A percentile compares a stretch with the other conserved stretches of the same genome.
Evolutionary conservation across 2,888 invertebrate species (phyloP).

Genomic region (Sarcophaga caerulescens): DNA sequence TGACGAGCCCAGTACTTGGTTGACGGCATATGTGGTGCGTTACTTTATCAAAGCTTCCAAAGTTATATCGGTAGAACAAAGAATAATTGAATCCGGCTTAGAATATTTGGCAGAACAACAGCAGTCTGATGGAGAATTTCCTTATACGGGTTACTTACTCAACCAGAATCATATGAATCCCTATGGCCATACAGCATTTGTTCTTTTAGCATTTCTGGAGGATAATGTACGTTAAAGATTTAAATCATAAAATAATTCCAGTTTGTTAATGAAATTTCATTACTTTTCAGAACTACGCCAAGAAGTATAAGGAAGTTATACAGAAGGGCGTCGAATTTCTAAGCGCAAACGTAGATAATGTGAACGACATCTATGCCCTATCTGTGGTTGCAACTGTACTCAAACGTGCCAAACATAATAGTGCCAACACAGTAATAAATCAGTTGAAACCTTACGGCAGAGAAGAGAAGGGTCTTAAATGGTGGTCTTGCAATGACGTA

Average conservation of each 20-base stretch:
- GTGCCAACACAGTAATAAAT: slow-evolving; percentile 81
- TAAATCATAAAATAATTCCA: background rate
- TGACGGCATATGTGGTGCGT: slow-evolving; percentile 91
- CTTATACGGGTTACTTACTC: slow-evolving; percentile 86
- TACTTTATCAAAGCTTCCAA: slow-evolving; percentile 88
- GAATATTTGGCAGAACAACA: slow-evolving; percentile 39
- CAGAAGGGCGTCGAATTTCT: slow-evolving; percentile 89
- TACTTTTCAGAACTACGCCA: slow-evolving; percentile 3
- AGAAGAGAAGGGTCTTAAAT: slow-evolving; percentile 83
- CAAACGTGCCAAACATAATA: slow-evolving; percentile 85
- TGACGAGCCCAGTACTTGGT: slow-evolving; percentile 86
- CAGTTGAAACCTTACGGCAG: slow-evolving; percentile 81
- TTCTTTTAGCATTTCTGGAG: slow-evolving; percentile 87
- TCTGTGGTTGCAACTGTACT: slow-evolving; percentile 88
- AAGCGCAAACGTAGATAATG: slow-evolving; percentile 84
- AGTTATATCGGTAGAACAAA: slow-evolving; percentile 83
- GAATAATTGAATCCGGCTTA: slow-evolving; percentile 43
- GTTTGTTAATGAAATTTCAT: background rate
- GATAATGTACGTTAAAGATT: slow-evolving; percentile 80
- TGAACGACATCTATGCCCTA: slow-evolving; percentile 87
- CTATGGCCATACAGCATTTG: slow-evolving; percentile 89
- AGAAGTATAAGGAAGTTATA: slow-evolving; percentile 84
- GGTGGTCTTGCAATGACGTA: slow-evolving; percentile 85
- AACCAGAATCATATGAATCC: slow-evolving; percentile 84
- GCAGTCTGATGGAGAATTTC: slow-evolving; percentile 34